Conservation (phyloP, 2,797 vertebrate genomes). For the Sebastes alutus region DNA sequence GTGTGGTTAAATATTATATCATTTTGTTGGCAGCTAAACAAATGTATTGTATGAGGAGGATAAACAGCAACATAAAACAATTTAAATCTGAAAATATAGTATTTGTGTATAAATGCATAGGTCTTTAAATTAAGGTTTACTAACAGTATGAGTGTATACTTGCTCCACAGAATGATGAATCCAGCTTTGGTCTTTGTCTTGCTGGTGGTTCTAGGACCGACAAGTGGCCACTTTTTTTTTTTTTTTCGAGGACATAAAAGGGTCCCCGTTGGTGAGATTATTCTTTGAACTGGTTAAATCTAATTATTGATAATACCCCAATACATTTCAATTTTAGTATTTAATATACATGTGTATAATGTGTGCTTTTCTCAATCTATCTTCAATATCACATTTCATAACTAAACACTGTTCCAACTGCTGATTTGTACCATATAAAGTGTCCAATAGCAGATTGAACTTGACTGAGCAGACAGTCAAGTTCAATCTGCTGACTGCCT, state of each 20-base stretch:
- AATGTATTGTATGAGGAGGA: too few relatives aligned
- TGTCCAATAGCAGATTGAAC: too few relatives aligned
- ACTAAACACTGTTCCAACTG: not conserved
- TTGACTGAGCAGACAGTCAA: not conserved
- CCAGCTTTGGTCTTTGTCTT: not conserved
- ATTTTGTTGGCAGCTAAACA: too few relatives aligned
- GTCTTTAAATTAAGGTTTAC: not conserved
- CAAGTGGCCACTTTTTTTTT: rapidly evolving
- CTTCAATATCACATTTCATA: not conserved
- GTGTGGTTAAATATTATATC: too few relatives aligned
- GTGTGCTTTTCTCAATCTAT: not conserved
- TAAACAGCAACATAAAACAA: too few relatives aligned
- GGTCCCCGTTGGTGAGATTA: not conserved
- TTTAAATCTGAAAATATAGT: too few relatives aligned
- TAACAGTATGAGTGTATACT: not conserved
- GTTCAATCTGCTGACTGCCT: too few relatives aligned
- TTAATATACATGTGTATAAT: not conserved
- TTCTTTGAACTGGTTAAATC: not conserved
- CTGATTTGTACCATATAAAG: not conserved
- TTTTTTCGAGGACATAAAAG: rapidly evolving
- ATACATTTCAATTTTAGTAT: not conserved
- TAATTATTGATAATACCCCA: not conserved
- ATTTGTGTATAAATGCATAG: not conserved
- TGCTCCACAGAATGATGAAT: conserved; percentile 10
- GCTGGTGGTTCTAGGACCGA: not conserved